A percentile compares a stretch with the other conserved stretches of the same genome.
Conservation (phyloP, 2,888 invertebrate genomes). For the Papilio elwesi region DNA sequence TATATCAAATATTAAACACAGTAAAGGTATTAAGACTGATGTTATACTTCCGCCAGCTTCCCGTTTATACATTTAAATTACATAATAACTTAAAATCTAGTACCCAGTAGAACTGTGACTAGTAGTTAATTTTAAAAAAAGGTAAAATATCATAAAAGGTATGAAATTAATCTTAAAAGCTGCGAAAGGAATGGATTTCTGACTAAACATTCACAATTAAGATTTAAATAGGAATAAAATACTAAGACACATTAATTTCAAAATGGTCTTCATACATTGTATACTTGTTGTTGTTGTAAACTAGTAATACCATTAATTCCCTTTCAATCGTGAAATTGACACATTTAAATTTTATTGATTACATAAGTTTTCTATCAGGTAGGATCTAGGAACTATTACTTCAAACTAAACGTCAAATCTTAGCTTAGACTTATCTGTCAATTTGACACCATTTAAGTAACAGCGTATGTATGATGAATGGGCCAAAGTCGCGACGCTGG, state of each 20-base stretch:
- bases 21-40: not conserved
- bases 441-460: constrained; percentile 8
- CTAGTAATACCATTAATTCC: not conserved
- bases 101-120: constrained; percentile 76
- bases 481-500: not conserved
- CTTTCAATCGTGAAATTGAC: constrained; percentile 7
- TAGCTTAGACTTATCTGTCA: not conserved
- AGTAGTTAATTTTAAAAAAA: constrained; percentile 63
- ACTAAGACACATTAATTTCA: constrained; percentile 28
- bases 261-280: constrained; percentile 18
- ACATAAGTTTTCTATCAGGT: constrained; percentile 25
- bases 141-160: constrained; percentile 44
- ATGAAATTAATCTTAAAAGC: constrained; percentile 19
- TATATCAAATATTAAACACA: not conserved
- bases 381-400: constrained; percentile 37
- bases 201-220: constrained; percentile 13
- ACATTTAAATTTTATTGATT: constrained; percentile 21
- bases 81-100: constrained; percentile 58
- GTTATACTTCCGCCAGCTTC: not conserved
- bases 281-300: not conserved
- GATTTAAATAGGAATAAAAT: constrained; percentile 8
- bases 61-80: not conserved
- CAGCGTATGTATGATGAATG: not conserved
- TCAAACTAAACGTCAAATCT: constrained; percentile 14
- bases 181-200: not conserved